phyloP scores from a whole-genome alignment of 2,888 invertebrate species.

The Drosophila subquinaria region DNA sequence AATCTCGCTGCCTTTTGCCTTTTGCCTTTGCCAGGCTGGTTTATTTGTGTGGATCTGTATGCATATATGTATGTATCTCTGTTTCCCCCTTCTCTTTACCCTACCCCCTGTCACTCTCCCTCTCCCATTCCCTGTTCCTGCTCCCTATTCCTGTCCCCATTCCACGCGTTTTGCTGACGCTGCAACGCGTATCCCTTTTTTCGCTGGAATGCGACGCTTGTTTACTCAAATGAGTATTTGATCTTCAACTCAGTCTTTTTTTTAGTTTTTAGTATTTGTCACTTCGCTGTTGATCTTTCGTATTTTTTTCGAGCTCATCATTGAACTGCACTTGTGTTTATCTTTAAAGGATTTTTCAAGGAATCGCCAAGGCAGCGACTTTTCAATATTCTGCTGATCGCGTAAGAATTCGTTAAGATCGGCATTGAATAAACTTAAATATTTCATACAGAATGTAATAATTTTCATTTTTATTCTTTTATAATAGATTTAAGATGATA shows the following conservation, averaged over 20 bases:
- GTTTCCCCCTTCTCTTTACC: neutral
- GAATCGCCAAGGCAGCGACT: conserved; percentile 47
- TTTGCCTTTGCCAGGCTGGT: conserved; percentile 33
- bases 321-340: conserved; percentile 48
- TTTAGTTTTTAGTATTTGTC: conserved; percentile 38
- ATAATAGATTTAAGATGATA: too few species aligned
- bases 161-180: conserved; percentile 35
- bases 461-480: too few species aligned
- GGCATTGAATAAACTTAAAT: neutral
- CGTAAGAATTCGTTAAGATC: neutral
- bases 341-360: conserved; percentile 71
- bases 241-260: conserved; percentile 56
- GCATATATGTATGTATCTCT: conserved; percentile 16
- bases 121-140: conserved; percentile 4
- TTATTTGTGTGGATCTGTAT: conserved; percentile 28
- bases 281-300: conserved; percentile 43
- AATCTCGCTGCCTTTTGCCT: conserved; percentile 44
- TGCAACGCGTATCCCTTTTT: conserved; percentile 72
- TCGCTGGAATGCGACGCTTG: conserved; percentile 71
- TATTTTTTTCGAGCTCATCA: conserved; percentile 3
- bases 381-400: conserved; percentile 41
- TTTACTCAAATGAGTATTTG: conserved; percentile 78
- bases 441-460: neutral
- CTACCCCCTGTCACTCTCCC: conserved; percentile 4
- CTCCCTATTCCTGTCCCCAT: neutral